A percentile compares a stretch with the other conserved stretches of the same genome.
phyloP scores from a whole-genome alignment of 1,140 invertebrate species.

The Pseudomyrmex cubaensis region DNA sequence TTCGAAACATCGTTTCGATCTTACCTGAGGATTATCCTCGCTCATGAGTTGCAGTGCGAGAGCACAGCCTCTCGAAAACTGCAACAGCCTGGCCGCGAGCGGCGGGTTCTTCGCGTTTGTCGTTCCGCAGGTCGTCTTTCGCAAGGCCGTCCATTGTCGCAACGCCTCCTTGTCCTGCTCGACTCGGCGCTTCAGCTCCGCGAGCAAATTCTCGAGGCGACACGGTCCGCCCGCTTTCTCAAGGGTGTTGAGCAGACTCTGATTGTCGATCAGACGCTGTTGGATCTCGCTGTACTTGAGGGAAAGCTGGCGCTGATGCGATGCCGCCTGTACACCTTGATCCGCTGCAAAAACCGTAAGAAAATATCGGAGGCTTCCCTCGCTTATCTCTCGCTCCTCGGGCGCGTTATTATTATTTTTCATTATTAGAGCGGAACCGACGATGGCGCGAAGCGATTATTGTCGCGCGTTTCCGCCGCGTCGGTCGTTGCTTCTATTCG shows the following conservation, averaged over 20 bases:
- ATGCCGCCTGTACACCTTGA: slow-evolving; percentile 91
- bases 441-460: slow-evolving; percentile 52
- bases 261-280: slow-evolving; percentile 96
- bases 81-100: slow-evolving; percentile 89
- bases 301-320: slow-evolving; percentile 94
- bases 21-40: slow-evolving; percentile 64
- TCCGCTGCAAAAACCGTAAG: slow-evolving; percentile 68
- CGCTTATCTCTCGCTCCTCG: background rate
- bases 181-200: slow-evolving; percentile 88
- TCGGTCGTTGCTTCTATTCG: background rate
- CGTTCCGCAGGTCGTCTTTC: slow-evolving; percentile 82
- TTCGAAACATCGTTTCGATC: background rate
- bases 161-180: slow-evolving; percentile 90
- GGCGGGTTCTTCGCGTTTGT: slow-evolving; percentile 80
- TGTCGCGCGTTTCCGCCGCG: slow-evolving; percentile 12
- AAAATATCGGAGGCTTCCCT: slow-evolving; percentile 39
- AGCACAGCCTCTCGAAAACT: slow-evolving; percentile 93
- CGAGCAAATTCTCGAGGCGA: slow-evolving; percentile 82
- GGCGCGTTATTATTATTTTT: slow-evolving; percentile 52
- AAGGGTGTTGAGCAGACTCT: slow-evolving; percentile 93
- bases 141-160: slow-evolving; percentile 89
- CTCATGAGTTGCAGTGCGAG: slow-evolving; percentile 92
- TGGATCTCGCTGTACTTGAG: slow-evolving; percentile 93
- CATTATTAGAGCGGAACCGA: slow-evolving; percentile 58
- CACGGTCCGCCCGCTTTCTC: slow-evolving; percentile 87